These are phyloP conservation scores for Phortica variegata DNA, from an alignment of 1,140 invertebrate genomes.

Conservation along the genomic window DNA sequence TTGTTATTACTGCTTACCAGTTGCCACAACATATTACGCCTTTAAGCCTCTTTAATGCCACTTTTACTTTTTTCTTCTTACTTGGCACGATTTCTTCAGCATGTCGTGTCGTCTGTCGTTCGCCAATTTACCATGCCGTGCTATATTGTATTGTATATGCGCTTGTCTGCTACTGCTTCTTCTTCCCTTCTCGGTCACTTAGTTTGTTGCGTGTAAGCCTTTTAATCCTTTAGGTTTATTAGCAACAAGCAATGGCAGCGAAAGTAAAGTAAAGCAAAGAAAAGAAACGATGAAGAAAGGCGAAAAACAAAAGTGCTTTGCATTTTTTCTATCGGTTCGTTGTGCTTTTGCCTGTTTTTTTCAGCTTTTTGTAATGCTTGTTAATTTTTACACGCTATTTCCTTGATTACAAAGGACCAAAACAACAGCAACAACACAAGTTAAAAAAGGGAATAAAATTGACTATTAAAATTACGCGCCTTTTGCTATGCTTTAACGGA, in stretches of 20 bases:
- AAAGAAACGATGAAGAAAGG: neutral
- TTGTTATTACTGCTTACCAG: slow-evolving; percentile 25
- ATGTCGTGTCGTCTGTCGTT: no score
- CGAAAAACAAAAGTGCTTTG: neutral
- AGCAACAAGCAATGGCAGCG: neutral
- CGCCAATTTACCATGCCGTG: no score
- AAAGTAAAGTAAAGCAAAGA: neutral
- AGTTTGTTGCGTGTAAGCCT: slow-evolving; percentile 17
- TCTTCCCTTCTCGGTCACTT: no score
- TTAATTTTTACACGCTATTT: no score
- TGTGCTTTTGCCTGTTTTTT: neutral
- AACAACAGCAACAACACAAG: no score
- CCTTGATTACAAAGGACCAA: no score
- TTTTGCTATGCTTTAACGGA: no score
- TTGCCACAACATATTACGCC: slow-evolving; percentile 42
- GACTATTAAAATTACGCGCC: no score
- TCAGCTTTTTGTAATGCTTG: neutral
- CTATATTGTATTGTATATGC: no score
- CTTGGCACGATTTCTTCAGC: slow-evolving; percentile 6
- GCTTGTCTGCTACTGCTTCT: no score
- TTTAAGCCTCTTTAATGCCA: slow-evolving; percentile 41
- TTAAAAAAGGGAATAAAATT: no score
- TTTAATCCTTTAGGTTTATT: slow-evolving; percentile 26
- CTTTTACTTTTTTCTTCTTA: slow-evolving; percentile 23
- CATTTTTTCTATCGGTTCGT: neutral